Base-by-base conservation (phyloP, 2,888 invertebrate genomes). In the Stomorhina lunata region DNA sequence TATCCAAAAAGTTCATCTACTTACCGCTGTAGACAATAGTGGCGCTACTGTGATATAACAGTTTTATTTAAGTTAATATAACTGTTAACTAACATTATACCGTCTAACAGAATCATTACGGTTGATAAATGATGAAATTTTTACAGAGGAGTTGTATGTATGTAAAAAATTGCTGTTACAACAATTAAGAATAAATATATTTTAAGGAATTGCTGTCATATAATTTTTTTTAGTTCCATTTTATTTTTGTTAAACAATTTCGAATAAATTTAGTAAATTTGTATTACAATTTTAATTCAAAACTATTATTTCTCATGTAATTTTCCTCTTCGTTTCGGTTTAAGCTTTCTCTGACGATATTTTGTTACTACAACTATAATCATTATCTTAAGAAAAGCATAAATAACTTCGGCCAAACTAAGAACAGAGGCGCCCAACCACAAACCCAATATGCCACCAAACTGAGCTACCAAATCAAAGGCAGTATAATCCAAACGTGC, bases 381-480 rank as follows among this genome's bases (percentile, higher is more conserved):
- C 27, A 71, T 12, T 17, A 57, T 37, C 29, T 75, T 78, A 0
- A 82, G 0, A 4, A 1, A 12, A 12, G 85, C 88, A 82, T 91
- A 90, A 12, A 87, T 29, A 1, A 92, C 50, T 78, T 92, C 92
- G 1, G 87, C 86, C 22, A 89, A 87, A 86, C 92, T 92, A 32
- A 92, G 82, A 3, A 91, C 84, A 4, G 92, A 92, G 9, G 90
- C 91, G 0, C 92, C 92, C 22, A 92, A 77, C 77, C 90, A 92
- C 4, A 92, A 87, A 12, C 91, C 91, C 9, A 92, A 87, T 66
- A 92, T 89, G 15, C 92, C 91, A 5, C 92, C 92, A 85, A 92
- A 92, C 27, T 90, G 88, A 1, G 91, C 91, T 17, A 90, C 75
- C 55, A 91, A 85, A 85, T 92, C 91, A 37, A 90, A 84, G 65